Evolutionary conservation across 1,140 invertebrate species (phyloP).

Genomic region (honey bee (Apis mellifera)): DNA sequence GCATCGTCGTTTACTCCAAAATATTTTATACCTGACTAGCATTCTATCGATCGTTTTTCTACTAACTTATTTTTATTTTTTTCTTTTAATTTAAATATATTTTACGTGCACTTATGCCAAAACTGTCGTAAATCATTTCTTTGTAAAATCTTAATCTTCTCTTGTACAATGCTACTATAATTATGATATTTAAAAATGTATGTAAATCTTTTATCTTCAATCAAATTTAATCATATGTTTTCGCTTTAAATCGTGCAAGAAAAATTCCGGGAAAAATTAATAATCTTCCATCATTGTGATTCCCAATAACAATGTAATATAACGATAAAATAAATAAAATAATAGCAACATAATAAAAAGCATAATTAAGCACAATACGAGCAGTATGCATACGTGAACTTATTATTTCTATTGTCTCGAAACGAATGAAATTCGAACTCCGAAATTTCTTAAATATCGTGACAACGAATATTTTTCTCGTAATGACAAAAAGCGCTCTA

Average conservation of each 20-base stretch:
- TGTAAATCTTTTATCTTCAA: neutral
- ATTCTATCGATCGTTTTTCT: slow-evolving; percentile 14
- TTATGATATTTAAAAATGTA: neutral
- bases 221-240: neutral
- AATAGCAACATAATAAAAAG: slow-evolving; percentile 21
- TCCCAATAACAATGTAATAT: neutral
- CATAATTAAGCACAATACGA: slow-evolving; percentile 4
- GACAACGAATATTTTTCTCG: neutral
- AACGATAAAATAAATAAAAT: neutral
- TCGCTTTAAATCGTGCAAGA: neutral
- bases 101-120: neutral
- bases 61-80: neutral
- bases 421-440: neutral
- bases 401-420: neutral
- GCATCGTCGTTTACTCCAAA: neutral
- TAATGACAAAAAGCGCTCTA: neutral
- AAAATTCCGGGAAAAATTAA: too few species aligned
- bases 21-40: slow-evolving; percentile 2
- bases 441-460: neutral
- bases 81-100: slow-evolving; percentile 28
- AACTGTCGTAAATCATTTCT: neutral
- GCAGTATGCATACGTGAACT: neutral
- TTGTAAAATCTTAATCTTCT: neutral
- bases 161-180: neutral
- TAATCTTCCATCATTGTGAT: neutral